A percentile compares a stretch with the other conserved stretches of the same genome.
phyloP scores from a whole-genome alignment of 2,113 vertebrate species.

The Hipposideros armiger region DNA sequence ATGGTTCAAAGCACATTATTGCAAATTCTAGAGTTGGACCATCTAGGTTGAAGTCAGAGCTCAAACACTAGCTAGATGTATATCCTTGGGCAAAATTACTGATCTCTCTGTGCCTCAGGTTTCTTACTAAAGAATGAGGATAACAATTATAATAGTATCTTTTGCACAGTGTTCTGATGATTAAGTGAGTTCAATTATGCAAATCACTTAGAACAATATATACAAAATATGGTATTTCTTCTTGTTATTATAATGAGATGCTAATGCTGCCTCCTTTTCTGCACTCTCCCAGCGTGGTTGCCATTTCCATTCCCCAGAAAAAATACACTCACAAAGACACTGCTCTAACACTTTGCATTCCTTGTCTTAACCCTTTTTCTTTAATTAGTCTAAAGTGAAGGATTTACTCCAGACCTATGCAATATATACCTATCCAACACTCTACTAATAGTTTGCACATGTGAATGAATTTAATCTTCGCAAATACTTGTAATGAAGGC shows the following conservation, averaged over 20 bases:
- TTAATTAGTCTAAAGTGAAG: neutral
- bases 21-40: neutral
- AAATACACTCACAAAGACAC: neutral
- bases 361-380: neutral
- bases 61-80: neutral
- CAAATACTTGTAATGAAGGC: neutral
- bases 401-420: neutral
- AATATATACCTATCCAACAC: neutral
- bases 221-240: neutral
- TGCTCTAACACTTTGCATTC: neutral
- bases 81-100: neutral
- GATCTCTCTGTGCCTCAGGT: neutral
- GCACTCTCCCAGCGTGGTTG: neutral
- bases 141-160: neutral
- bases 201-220: neutral
- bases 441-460: neutral
- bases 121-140: neutral
- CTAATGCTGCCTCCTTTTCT: neutral
- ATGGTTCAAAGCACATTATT: neutral
- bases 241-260: neutral
- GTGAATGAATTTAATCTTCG: neutral
- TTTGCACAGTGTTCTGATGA: neutral
- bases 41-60: neutral
- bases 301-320: neutral
- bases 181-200: neutral